Percentiles rank a stretch among this genome's conserved stretches.
Conservation (phyloP, 2,888 invertebrate genomes). For the Antitype chi region DNA sequence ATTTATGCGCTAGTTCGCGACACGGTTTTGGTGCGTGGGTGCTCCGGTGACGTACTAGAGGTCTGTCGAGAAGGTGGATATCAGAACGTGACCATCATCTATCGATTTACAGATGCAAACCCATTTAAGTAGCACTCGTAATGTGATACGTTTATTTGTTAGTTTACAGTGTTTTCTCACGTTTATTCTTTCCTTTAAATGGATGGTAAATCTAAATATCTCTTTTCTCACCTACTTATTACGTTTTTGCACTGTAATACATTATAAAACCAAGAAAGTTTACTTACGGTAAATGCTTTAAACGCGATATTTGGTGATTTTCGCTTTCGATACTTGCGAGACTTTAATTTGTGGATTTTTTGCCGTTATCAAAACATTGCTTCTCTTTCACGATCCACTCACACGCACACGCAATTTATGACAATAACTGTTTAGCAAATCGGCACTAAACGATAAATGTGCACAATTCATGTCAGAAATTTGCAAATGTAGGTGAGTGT, state of each 20-base stretch:
- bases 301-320: not conserved
- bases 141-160: conserved; percentile 22
- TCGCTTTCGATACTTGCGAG: conserved; percentile 19
- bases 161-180: conserved; percentile 13
- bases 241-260: not conserved
- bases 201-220: not conserved
- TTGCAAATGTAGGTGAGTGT: conserved; percentile 32
- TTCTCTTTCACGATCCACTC: conserved; percentile 23
- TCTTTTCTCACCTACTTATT: not conserved
- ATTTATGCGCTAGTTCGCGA: conserved; percentile 75
- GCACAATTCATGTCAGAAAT: conserved; percentile 25
- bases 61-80: conserved; percentile 68
- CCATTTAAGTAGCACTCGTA: conserved; percentile 17
- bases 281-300: not conserved
- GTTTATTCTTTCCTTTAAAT: not conserved
- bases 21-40: conserved; percentile 77
- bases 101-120: conserved; percentile 64
- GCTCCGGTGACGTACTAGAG: conserved; percentile 67
- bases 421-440: conserved; percentile 42
- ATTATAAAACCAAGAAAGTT: not conserved
- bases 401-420: conserved; percentile 33
- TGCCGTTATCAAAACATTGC: conserved; percentile 41
- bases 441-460: conserved; percentile 24
- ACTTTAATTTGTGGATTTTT: not conserved
- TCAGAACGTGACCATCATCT: conserved; percentile 70